Base-by-base conservation (phyloP, 2,888 invertebrate genomes). In the Rhagonycha fulva region DNA sequence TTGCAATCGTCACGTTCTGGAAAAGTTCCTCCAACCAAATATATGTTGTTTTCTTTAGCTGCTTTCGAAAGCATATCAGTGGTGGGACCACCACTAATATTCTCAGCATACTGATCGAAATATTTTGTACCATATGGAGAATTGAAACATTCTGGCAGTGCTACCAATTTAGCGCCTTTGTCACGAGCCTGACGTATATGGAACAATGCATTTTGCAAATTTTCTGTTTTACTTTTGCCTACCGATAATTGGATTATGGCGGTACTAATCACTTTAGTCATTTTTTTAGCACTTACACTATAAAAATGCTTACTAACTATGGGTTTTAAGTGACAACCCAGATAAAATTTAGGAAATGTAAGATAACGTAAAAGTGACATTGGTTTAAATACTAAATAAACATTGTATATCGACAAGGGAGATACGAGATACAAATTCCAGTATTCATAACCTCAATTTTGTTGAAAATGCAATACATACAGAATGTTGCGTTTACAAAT, bases 91-190 rank as follows among this genome's bases (percentile, higher is more conserved):
- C 90, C 87, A 0, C 97, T 97, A 70, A 98, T 92, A 14, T 88
- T 86, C 87, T 98, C 98, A 0, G 98, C 95, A 87, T 96, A 96
- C 83, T 96, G 92, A 0, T 91, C 89, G 86, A 98, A 98, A 87
- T 92, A 95, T 81, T 92, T 90, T 69, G 94, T 94, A 74, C 98
- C 98, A 87, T 98, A 98, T 0, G 98, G 98, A 14, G 95, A 95
- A 86, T 98, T 98, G 84, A 98, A 98, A 86, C 97, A 98, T 88
- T 98, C 98, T 10, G 95, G 95, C 7, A 95, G 86, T 0, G 91
- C 91, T 24, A 95, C 88, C 28, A 95, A 82, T 63, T 92, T 89
- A 0, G 94, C 93, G 70, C 90, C 78, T 93, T 93, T 80, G 84
- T 85, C 0, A n/a, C n/a, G n/a, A n/a, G 96, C 96, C 78, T 91